Percentiles rank a stretch among this genome's conserved stretches.
phyloP scores from a whole-genome alignment of 92 coral and sea anemone genomes.

The Nematostella vectensis region DNA sequence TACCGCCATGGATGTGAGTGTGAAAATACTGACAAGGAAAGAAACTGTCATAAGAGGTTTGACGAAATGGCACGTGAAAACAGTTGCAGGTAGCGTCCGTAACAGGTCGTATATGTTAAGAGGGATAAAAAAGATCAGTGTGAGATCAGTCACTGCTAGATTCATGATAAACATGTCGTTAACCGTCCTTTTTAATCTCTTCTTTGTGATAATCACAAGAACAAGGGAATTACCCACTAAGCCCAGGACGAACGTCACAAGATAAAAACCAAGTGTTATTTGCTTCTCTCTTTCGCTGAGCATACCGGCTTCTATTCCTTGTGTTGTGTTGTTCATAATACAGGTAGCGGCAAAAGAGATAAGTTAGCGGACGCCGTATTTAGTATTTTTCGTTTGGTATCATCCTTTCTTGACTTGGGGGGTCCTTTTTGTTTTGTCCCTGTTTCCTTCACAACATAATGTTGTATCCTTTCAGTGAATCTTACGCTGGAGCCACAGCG shows the following conservation, averaged over 20 bases:
- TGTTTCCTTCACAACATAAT: too few relatives aligned
- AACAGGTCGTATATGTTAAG: slow-evolving; percentile 54
- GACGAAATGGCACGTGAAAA: slow-evolving; percentile 63
- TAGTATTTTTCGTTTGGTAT: too few relatives aligned
- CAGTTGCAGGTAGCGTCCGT: slow-evolving; percentile 29
- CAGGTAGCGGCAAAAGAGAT: too few relatives aligned
- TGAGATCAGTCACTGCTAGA: slow-evolving; percentile 65
- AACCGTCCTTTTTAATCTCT: slow-evolving; percentile 54
- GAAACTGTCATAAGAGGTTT: slow-evolving; percentile 74
- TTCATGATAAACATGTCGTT: slow-evolving; percentile 81
- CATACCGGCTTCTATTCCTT: not conserved
- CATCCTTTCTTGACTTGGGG: too few relatives aligned
- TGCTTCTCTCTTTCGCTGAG: slow-evolving; percentile 11
- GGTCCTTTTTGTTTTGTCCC: too few relatives aligned
- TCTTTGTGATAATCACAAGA: slow-evolving; percentile 39
- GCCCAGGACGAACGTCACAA: slow-evolving; percentile 56
- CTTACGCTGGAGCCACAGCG: too few relatives aligned
- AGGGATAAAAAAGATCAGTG: slow-evolving; percentile 61
- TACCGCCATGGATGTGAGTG: slow-evolving; percentile 79
- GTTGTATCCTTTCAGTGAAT: too few relatives aligned
- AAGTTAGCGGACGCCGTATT: too few relatives aligned
- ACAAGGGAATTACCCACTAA: slow-evolving; percentile 67
- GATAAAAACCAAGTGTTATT: slow-evolving; percentile 39
- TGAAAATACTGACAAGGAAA: slow-evolving; percentile 74
- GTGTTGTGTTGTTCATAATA: not conserved